These are phyloP conservation scores for Cepphus grylle DNA, from an alignment of 2,113 vertebrate species.

Conservation along the genomic window DNA sequence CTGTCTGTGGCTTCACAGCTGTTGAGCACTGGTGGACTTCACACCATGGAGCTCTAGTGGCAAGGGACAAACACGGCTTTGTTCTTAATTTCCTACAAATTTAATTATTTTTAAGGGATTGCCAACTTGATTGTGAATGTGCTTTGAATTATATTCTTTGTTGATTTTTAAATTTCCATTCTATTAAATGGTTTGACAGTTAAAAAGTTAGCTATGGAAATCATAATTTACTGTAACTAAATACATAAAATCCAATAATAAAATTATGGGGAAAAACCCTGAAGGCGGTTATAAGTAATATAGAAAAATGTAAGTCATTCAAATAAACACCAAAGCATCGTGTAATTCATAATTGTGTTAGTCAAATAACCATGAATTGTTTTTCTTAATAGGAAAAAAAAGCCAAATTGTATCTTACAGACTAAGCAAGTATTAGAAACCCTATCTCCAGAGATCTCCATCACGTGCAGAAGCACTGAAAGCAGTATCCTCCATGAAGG, in stretches of 20 bases:
- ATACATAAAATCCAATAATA: not conserved
- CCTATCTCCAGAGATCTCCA: not conserved
- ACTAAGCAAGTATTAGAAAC: not conserved
- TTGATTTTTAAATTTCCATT: not conserved
- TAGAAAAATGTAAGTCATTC: not conserved
- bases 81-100: not conserved
- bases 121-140: not conserved
- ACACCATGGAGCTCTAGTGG: not conserved
- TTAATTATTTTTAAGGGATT: not conserved
- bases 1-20: slow-evolving; percentile 15
- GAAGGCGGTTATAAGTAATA: not conserved
- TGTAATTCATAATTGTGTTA: not conserved
- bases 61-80: slow-evolving; percentile 17
- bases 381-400: not conserved
- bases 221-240: slow-evolving; percentile 8
- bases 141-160: not conserved
- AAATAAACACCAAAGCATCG: not conserved
- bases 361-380: not conserved
- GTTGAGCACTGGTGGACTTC: not conserved
- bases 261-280: not conserved
- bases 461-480: not conserved
- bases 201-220: not conserved
- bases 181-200: not conserved
- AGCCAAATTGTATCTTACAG: not conserved
- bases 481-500: not conserved